Conservation (phyloP, 2,797 vertebrate genomes). For the Malurus leucopterus region DNA sequence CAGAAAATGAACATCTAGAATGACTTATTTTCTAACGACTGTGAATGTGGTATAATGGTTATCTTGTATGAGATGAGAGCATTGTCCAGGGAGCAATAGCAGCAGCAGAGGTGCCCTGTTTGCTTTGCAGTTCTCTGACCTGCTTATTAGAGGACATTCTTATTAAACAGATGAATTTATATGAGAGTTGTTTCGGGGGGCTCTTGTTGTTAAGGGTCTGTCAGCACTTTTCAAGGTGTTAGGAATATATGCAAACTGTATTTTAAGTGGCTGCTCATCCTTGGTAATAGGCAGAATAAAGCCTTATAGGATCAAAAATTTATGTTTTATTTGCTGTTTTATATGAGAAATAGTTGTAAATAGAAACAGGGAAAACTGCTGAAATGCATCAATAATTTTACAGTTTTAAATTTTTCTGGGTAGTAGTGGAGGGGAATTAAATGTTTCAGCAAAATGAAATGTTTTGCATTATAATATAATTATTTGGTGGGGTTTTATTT, state of each 20-base stretch:
- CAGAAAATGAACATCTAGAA: background rate
- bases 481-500: background rate
- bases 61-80: background rate
- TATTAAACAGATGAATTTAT: slow-evolving; percentile 38
- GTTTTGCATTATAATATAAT: background rate
- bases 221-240: slow-evolving; percentile 5
- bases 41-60: background rate
- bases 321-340: background rate
- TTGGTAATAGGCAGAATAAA: background rate
- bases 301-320: background rate
- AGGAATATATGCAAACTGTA: background rate
- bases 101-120: slow-evolving; percentile 7
- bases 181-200: background rate
- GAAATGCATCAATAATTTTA: background rate
- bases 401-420: background rate
- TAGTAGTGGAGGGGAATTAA: background rate
- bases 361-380: background rate
- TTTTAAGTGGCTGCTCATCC: background rate
- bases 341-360: background rate
- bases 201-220: background rate
- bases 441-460: background rate
- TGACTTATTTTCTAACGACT: background rate
- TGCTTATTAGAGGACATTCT: slow-evolving; percentile 2
- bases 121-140: slow-evolving; percentile 27
- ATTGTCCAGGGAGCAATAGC: background rate